phyloP scores from a whole-genome alignment of 2,888 invertebrate species.

The Tortrix viridana region DNA sequence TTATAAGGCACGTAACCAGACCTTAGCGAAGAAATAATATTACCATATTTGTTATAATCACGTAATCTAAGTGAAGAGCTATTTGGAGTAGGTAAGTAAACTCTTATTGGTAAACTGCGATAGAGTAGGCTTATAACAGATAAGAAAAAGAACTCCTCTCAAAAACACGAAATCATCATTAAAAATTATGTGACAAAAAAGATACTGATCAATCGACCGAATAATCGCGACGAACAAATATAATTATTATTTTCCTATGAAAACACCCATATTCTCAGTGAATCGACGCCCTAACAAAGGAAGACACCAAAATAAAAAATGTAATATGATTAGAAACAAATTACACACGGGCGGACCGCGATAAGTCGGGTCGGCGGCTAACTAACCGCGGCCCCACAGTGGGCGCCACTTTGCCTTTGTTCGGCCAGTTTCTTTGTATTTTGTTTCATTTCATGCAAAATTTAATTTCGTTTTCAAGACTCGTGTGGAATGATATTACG shows the following conservation, averaged over 20 bases:
- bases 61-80: too few species aligned
- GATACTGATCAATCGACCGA: too few species aligned
- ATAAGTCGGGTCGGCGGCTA: slow-evolving; percentile 57
- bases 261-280: slow-evolving; percentile 38
- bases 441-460: slow-evolving; percentile 83
- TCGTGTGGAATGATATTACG: slow-evolving; percentile 83
- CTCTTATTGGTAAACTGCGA: too few species aligned
- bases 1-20: slow-evolving; percentile 31
- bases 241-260: too few species aligned
- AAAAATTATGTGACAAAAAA: too few species aligned
- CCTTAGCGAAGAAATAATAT: too few species aligned
- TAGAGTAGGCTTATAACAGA: too few species aligned
- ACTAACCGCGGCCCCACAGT: slow-evolving; percentile 69
- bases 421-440: slow-evolving; percentile 81
- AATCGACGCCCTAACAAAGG: slow-evolving; percentile 42
- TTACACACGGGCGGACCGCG: slow-evolving; percentile 62
- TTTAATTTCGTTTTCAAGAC: slow-evolving; percentile 84
- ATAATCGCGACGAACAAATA: too few species aligned
- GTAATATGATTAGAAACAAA: slow-evolving; percentile 81
- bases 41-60: too few species aligned
- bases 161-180: too few species aligned
- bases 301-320: slow-evolving; percentile 62
- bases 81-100: too few species aligned
- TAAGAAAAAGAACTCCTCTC: too few species aligned
- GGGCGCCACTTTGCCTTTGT: slow-evolving; percentile 76